Evolutionary conservation across 1,140 invertebrate species (phyloP).

Genomic region (Drosophila asahinai): DNA sequence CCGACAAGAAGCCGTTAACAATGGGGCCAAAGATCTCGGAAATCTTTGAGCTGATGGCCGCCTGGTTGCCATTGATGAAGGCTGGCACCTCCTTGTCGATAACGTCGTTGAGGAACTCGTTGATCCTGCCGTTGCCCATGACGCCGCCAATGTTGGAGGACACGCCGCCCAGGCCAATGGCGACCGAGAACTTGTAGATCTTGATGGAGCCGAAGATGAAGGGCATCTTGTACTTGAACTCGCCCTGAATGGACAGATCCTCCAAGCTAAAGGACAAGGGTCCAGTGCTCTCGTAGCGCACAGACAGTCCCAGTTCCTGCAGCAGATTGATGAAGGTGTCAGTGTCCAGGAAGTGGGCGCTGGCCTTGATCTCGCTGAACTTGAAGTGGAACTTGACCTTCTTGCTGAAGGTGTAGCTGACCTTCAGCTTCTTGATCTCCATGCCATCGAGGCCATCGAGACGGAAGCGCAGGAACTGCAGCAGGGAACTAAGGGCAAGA

Average conservation of each 20-base stretch:
- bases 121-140: constrained; percentile 73
- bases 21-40: constrained; percentile 62
- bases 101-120: constrained; percentile 71
- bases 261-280: constrained; percentile 66
- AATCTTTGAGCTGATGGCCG: constrained; percentile 66
- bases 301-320: constrained; percentile 60
- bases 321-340: constrained; percentile 71
- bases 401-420: constrained; percentile 82
- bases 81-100: constrained; percentile 71
- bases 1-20: constrained; percentile 62
- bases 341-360: constrained; percentile 61
- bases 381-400: constrained; percentile 74
- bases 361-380: constrained; percentile 63
- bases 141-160: constrained; percentile 76
- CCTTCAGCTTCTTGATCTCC: constrained; percentile 74
- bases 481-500: constrained; percentile 31
- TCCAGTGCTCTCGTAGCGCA: constrained; percentile 73
- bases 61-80: constrained; percentile 71
- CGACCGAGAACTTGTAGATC: constrained; percentile 75
- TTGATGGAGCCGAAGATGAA: constrained; percentile 79
- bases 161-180: constrained; percentile 63
- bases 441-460: constrained; percentile 76
- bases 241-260: constrained; percentile 72
- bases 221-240: constrained; percentile 84
- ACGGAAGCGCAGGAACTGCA: constrained; percentile 80